Conservation (phyloP, 37 sponge, comb jelly and placozoan species). For the Theonella swinhoei region DNA sequence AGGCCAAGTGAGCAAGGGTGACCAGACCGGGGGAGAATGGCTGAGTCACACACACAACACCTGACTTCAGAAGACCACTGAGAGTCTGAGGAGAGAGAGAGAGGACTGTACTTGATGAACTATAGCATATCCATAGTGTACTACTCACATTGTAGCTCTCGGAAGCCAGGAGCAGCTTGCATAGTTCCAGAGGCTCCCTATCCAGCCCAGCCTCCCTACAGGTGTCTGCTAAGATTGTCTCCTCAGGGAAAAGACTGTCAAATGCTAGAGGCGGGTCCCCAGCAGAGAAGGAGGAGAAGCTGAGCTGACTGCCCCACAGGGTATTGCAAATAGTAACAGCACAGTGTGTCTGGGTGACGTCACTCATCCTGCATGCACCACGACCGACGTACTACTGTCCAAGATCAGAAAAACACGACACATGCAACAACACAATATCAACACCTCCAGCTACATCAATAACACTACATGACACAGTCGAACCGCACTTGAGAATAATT, state of each 20-base stretch:
- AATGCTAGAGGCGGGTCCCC: conserved; percentile 26
- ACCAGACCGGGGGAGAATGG: neutral
- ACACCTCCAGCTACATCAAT: too few species aligned
- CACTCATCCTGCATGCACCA: too few species aligned
- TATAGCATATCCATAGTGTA: too few species aligned
- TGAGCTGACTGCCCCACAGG: conserved; percentile 60
- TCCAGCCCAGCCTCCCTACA: conserved; percentile 34
- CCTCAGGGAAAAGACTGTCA: conserved; percentile 43
- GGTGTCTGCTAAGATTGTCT: conserved; percentile 18
- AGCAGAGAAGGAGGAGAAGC: conserved; percentile 15
- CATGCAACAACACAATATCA: too few species aligned
- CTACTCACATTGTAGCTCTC: conserved; percentile 11
- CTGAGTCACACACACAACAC: neutral
- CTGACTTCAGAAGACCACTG: neutral
- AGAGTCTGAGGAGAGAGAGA: too few species aligned
- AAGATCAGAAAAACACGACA: too few species aligned
- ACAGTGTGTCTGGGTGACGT: too few species aligned
- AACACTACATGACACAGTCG: too few species aligned
- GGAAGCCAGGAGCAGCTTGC: conserved; percentile 50
- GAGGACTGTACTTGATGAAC: too few species aligned
- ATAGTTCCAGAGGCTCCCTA: conserved; percentile 21
- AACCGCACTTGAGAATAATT: too few species aligned
- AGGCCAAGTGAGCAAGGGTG: conserved; percentile 67
- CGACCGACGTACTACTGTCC: too few species aligned
- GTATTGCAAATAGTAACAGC: conserved; percentile 42